Evolutionary conservation across 2,113 vertebrate genomes (phyloP), one percentile per base, ranked within the genome.

Genomic region (Thalassoma bifasciatum): DNA sequence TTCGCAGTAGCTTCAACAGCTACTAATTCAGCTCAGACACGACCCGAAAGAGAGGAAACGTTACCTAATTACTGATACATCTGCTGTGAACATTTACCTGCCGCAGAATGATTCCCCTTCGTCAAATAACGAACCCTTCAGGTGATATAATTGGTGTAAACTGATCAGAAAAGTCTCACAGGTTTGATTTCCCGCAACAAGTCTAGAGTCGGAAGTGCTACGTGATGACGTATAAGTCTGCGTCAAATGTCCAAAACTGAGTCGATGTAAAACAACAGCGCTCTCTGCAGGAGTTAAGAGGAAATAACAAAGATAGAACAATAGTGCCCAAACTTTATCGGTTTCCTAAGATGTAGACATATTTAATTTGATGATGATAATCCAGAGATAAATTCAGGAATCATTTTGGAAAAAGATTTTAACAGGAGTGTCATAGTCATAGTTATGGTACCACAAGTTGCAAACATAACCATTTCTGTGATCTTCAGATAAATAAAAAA

Each of bases 181-280:
- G 19, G n/a, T 37, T 37, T 1, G 6, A 57, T 67, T 79, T 66
- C 56, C 66, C 49, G 57, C 65, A 75, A 8, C 2, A 17, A 13
- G 8, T 21, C 3, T 8, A 11, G 44, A 60, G 16, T 12, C 10
- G 14, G 72, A 78, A 72, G 62, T 2, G 75, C 69, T 40, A 37
- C 80, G 69, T 78, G 38, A 82, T 83, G 81, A 80, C 81, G 83
- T 82, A 2, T 12, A 0, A 58, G 4, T 3, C 10, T 23, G 17
- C 66, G 57, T 58, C 57, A 5, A 8, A 10, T 8, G 30, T 30
- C 30, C 30, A 12, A 0, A 5, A n/a, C n/a, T 47, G 2, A n/a
- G 7, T 9, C 16, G 5, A n/a, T 5, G 5, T 16, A 0, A 10
- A 36, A 30, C 46, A 22, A 61, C 65, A 50, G 1, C 54, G 67